Evolutionary conservation across 2,797 vertebrate species (phyloP), one percentile per base, ranked within the genome.

Genomic region (Amniataba percoides): DNA sequence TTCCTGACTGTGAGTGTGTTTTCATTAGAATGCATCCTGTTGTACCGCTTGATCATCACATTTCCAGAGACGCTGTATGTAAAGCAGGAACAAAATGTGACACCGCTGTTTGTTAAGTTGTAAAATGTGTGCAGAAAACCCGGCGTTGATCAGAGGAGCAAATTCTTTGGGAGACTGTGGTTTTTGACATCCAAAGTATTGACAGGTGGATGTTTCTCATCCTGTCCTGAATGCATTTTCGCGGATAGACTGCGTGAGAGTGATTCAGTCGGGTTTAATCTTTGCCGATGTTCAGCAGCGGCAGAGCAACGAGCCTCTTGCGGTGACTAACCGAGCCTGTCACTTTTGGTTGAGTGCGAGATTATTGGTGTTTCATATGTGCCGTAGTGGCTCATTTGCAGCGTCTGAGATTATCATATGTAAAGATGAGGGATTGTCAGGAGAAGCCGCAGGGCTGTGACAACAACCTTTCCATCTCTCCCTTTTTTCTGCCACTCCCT

Each of bases 381-480:
- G 88, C 88, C 66, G 77, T 42, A 56, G 86, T 71, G 80, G 78
- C 89, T 93, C 89, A 91, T 93, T 93, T 91, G 91, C 70, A 70
- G 88, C 83, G 90, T 82, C 80, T 80, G 70, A 87, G 85, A 93
- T 93, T 91, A 92, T 92, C 87, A 87, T 89, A 92, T 94, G 89
- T 93, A 94, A 94, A 94, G 86, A 93, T 92, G 89, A 94, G 80
- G 86, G 86, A 92, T 84, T 88, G 90, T 87, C 88, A 85, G 80
- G 68, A 71, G 80, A 82, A 83, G 81, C 82, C 72, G 56, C 73
- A 48, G 72, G 74, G 63, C 85, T 85, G 74, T 85, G 88, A 85
- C 88, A 84, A 82, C 88, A 86, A 84, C 80, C 88, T 87, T 57
- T 87, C 84, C 76, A 69, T 91, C 86, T 81, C 72, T 63, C 43